Evolutionary conservation across 2,113 vertebrate genomes (phyloP).

Genomic region (Monopterus albus): DNA sequence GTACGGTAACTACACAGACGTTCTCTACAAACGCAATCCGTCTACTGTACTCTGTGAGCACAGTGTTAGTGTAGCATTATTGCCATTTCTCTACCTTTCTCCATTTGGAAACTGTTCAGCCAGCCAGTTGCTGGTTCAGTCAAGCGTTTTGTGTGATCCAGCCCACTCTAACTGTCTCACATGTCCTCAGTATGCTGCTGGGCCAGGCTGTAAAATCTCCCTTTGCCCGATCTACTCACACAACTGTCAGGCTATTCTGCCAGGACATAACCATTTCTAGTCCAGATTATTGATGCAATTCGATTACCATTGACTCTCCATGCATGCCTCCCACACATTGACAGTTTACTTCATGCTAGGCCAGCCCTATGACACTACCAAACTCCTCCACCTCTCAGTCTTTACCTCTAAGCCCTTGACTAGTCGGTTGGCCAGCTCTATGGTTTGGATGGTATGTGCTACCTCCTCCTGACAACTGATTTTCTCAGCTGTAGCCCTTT

Average conservation of each 20-base stretch:
- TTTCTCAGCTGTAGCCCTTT: conserved; percentile 84
- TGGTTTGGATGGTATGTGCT: conserved; percentile 80
- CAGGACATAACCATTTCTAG: conserved; percentile 63
- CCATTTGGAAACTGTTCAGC: conserved; percentile 78
- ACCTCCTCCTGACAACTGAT: conserved; percentile 84
- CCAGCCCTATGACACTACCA: conserved; percentile 40
- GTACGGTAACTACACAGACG: not conserved
- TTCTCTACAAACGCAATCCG: conserved; percentile 5
- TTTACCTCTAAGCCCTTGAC: conserved; percentile 86
- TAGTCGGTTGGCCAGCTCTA: conserved; percentile 83
- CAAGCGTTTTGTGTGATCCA: conserved; percentile 77
- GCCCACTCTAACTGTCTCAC: conserved; percentile 77
- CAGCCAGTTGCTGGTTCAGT: conserved; percentile 73
- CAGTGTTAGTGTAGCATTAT: conserved; percentile 26
- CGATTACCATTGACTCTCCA: conserved; percentile 55
- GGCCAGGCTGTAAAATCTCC: conserved; percentile 64
- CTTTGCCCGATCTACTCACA: conserved; percentile 49
- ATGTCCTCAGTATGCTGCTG: conserved; percentile 75
- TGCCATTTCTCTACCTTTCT: conserved; percentile 50
- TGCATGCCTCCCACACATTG: conserved; percentile 46
- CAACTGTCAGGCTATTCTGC: conserved; percentile 56
- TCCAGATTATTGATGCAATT: conserved; percentile 65
- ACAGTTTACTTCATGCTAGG: conserved; percentile 51
- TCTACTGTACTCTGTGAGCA: conserved; percentile 27
- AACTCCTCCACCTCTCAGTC: conserved; percentile 42